Conservation (phyloP, 2,888 invertebrate genomes). For the Polyommatus iphigenia region DNA sequence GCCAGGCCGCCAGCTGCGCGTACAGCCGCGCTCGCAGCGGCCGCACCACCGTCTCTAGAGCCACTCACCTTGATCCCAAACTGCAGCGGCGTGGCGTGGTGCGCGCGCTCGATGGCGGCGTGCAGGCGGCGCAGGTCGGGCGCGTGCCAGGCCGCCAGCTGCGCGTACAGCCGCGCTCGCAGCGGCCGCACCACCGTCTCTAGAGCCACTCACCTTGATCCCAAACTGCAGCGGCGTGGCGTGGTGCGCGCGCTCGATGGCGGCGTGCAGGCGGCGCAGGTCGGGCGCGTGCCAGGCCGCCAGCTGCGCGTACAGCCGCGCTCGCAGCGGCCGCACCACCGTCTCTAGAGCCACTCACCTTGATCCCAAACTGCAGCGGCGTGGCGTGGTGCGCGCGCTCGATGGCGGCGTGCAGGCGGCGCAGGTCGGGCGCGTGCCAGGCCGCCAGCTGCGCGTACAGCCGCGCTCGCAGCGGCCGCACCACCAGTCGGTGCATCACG, state of each 20-base stretch:
- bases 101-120: slow-evolving; percentile 85
- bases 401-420: slow-evolving; percentile 85
- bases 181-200: slow-evolving; percentile 88
- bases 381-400: slow-evolving; percentile 84
- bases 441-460: slow-evolving; percentile 92
- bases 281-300: slow-evolving; percentile 94
- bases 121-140: slow-evolving; percentile 87
- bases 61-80: slow-evolving; percentile 83
- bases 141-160: slow-evolving; percentile 94
- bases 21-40: slow-evolving; percentile 92
- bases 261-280: slow-evolving; percentile 86
- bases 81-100: slow-evolving; percentile 84
- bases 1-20: slow-evolving; percentile 92
- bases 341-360: slow-evolving; percentile 63
- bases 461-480: slow-evolving; percentile 90
- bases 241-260: slow-evolving; percentile 84
- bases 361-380: slow-evolving; percentile 84
- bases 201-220: slow-evolving; percentile 76
- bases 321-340: slow-evolving; percentile 91
- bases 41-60: slow-evolving; percentile 81
- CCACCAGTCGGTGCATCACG: slow-evolving; percentile 95
- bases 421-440: slow-evolving; percentile 91
- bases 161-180: slow-evolving; percentile 89
- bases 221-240: slow-evolving; percentile 85
- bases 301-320: slow-evolving; percentile 90